Evolutionary conservation across 2,888 invertebrate species (phyloP).

Genomic region (Nephrotoma guestfalica): DNA sequence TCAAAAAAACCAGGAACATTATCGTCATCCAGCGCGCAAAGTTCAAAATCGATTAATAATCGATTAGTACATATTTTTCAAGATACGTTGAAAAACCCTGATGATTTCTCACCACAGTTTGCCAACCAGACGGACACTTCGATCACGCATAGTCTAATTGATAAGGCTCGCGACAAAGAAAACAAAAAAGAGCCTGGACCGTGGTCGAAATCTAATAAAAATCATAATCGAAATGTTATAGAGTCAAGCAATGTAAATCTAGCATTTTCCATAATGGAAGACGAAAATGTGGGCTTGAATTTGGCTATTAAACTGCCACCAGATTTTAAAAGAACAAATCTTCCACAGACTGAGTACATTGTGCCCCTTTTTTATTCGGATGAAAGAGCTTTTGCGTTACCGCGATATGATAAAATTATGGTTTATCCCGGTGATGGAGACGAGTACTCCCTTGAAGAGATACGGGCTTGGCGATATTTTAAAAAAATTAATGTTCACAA

Average conservation of each 20-base stretch:
- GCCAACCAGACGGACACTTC: slow-evolving; percentile 16
- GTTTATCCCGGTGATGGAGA: slow-evolving; percentile 25
- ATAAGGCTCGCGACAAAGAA: slow-evolving; percentile 45
- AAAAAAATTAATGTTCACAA: slow-evolving; percentile 18
- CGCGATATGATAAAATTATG: slow-evolving; percentile 25
- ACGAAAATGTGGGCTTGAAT: slow-evolving; percentile 10
- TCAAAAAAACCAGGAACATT: slow-evolving; percentile 23
- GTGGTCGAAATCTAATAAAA: slow-evolving; percentile 40
- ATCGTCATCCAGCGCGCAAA: not conserved
- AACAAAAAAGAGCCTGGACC: slow-evolving; percentile 54
- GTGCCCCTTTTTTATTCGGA: slow-evolving; percentile 24
- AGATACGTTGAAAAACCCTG: not conserved
- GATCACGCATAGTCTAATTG: slow-evolving; percentile 36
- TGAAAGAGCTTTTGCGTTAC: slow-evolving; percentile 17
- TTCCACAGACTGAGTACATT: slow-evolving; percentile 21
- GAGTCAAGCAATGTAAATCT: not conserved
- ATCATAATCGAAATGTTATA: slow-evolving; percentile 1
- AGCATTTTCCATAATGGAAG: slow-evolving; percentile 26
- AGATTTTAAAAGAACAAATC: slow-evolving; percentile 20
- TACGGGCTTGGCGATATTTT: slow-evolving; percentile 21
- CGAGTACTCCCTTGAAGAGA: slow-evolving; percentile 27
- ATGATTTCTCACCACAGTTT: not conserved
- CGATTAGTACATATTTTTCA: not conserved
- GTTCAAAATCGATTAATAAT: not conserved
- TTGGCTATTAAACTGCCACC: slow-evolving; percentile 13